These are phyloP conservation scores for Pseudococcus viburni DNA, from an alignment of 2,888 invertebrate species.

Conservation along the genomic window DNA sequence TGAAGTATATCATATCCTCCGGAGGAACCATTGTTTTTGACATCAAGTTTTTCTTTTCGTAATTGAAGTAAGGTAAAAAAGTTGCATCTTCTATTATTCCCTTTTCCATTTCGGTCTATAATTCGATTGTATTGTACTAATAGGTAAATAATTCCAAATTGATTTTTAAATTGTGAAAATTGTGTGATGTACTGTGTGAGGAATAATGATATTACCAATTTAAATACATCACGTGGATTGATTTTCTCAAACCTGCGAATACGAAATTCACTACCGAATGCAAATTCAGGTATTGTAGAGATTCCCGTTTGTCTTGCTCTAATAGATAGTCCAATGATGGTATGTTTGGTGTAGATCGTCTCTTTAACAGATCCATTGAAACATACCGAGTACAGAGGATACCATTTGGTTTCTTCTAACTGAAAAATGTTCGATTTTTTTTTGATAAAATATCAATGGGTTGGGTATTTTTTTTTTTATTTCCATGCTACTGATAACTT, in stretches of 20 bases:
- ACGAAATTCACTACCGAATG: not conserved
- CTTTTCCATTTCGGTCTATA: not conserved
- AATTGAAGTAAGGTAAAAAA: not conserved
- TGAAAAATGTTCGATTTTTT: not conserved
- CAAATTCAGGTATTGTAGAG: not conserved
- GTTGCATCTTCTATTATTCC: not conserved
- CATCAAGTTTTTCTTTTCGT: constrained; percentile 18
- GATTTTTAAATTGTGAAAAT: not conserved
- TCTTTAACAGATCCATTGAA: not conserved
- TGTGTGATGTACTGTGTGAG: not conserved
- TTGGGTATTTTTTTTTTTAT: too few relatives aligned
- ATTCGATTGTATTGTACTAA: not conserved
- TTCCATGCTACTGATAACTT: too few relatives aligned
- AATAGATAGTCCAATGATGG: not conserved
- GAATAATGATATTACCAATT: not conserved
- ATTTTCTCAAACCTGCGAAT: not conserved
- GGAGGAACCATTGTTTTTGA: not conserved
- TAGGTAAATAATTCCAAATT: not conserved
- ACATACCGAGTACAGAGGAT: not conserved
- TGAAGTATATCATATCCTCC: not conserved
- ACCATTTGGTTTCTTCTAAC: not conserved
- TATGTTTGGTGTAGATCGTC: not conserved
- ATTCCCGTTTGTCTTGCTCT: constrained; percentile 7
- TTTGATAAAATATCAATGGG: too few relatives aligned
- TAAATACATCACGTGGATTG: not conserved